phyloP scores from a whole-genome alignment of 2,797 vertebrate genomes.

The Toxotes lorentzi region DNA sequence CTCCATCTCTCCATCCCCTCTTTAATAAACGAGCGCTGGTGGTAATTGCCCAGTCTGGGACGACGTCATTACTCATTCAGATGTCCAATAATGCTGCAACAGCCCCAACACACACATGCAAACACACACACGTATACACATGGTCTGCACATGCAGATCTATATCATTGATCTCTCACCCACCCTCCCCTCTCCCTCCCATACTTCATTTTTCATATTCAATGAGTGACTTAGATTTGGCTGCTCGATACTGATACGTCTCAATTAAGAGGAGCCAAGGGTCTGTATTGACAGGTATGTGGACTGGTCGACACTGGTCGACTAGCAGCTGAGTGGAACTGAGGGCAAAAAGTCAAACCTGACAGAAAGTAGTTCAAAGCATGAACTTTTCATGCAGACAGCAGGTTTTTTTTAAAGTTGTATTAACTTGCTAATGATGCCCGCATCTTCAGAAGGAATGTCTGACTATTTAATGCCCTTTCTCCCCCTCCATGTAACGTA shows the following conservation, averaged over 20 bases:
- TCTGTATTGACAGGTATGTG: slow-evolving; percentile 57
- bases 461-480: slow-evolving; percentile 15
- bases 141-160: slow-evolving; percentile 81
- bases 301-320: neutral
- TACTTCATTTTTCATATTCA: slow-evolving; percentile 87
- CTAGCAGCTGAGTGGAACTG: slow-evolving; percentile 1
- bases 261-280: slow-evolving; percentile 77
- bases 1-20: slow-evolving; percentile 72
- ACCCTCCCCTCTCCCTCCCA: slow-evolving; percentile 62
- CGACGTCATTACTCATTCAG: slow-evolving; percentile 86
- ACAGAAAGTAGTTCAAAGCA: slow-evolving; percentile 29
- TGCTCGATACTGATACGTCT: slow-evolving; percentile 84
- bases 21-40: slow-evolving; percentile 85
- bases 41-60: slow-evolving; percentile 86
- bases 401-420: neutral
- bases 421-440: slow-evolving; percentile 8
- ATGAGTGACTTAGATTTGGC: slow-evolving; percentile 85
- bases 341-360: slow-evolving; percentile 44
- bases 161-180: slow-evolving; percentile 85
- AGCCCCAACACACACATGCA: slow-evolving; percentile 41
- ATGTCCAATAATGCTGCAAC: slow-evolving; percentile 84
- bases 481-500: neutral
- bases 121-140: slow-evolving; percentile 51
- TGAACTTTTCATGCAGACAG: slow-evolving; percentile 15
- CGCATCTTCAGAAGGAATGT: slow-evolving; percentile 6